phyloP scores from a whole-genome alignment of 2,113 vertebrate species.

The Galeopterus variegatus region DNA sequence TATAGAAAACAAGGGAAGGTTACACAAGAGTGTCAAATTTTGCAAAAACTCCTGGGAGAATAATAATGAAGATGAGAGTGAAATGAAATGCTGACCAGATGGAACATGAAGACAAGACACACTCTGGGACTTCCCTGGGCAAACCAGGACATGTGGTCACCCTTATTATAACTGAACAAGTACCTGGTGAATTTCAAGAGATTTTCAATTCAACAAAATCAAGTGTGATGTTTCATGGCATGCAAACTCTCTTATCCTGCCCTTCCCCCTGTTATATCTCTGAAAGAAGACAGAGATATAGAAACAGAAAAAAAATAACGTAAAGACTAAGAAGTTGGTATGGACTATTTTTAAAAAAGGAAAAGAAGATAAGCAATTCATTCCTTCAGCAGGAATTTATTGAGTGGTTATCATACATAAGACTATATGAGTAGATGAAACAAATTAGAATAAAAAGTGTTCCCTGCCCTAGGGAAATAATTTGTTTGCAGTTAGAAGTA shows the following conservation, averaged over 20 bases:
- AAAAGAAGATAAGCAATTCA: background rate
- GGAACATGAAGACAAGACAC: background rate
- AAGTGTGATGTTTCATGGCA: background rate
- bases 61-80: background rate
- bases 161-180: background rate
- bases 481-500: constrained; percentile 23
- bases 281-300: background rate
- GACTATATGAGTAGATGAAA: background rate
- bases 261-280: background rate
- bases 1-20: background rate
- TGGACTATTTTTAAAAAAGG: background rate
- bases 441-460: constrained; percentile 45
- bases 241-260: background rate
- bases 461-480: constrained; percentile 21
- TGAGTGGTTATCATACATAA: background rate
- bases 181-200: background rate
- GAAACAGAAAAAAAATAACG: background rate
- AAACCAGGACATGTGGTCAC: background rate
- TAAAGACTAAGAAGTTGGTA: background rate
- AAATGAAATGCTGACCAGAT: background rate
- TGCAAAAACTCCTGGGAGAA: background rate
- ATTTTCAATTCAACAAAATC: constrained; percentile 25
- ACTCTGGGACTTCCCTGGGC: background rate
- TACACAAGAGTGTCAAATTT: background rate
- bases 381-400: background rate